phyloP scores from a whole-genome alignment of 2,888 invertebrate genomes.

The Drosophila leonis region DNA sequence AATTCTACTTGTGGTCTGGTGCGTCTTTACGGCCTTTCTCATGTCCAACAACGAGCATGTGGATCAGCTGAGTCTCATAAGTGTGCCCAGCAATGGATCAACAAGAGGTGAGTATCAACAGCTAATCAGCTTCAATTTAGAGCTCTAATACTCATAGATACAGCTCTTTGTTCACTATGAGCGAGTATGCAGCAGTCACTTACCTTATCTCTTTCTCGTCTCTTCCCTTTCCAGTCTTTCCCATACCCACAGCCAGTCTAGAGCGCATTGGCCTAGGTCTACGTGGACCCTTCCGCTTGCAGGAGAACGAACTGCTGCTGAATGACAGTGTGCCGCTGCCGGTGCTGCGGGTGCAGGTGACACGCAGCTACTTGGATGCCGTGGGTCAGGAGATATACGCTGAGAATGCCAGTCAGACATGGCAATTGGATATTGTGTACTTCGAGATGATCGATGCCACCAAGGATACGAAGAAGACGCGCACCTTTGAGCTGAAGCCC shows the following conservation, averaged over 20 bases:
- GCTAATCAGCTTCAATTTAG: not conserved
- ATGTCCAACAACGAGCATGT: slow-evolving; percentile 90
- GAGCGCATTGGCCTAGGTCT: slow-evolving; percentile 87
- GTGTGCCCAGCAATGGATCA: slow-evolving; percentile 85
- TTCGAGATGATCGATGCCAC: slow-evolving; percentile 83
- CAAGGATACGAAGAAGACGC: slow-evolving; percentile 85
- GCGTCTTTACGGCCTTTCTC: slow-evolving; percentile 89
- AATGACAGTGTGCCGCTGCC: slow-evolving; percentile 66
- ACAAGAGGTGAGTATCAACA: slow-evolving; percentile 57
- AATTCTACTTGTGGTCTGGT: slow-evolving; percentile 88
- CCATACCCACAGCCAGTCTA: slow-evolving; percentile 80
- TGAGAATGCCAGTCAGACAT: slow-evolving; percentile 73
- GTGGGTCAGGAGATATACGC: slow-evolving; percentile 62
- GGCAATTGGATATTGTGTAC: slow-evolving; percentile 83
- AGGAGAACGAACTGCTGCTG: slow-evolving; percentile 83
- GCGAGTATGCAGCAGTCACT: not conserved
- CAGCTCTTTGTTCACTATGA: not conserved
- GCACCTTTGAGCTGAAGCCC: slow-evolving; percentile 75
- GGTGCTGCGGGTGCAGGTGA: slow-evolving; percentile 69
- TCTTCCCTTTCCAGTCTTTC: slow-evolving; percentile 68
- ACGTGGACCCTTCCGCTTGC: slow-evolving; percentile 88
- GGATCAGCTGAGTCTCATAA: slow-evolving; percentile 88
- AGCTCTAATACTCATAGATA: not conserved
- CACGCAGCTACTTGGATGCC: slow-evolving; percentile 75
- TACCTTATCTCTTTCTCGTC: fast-evolving